These are phyloP conservation scores for Pentalonia nigronervosa DNA, from an alignment of 1,140 invertebrate genomes.

Conservation along the genomic window DNA sequence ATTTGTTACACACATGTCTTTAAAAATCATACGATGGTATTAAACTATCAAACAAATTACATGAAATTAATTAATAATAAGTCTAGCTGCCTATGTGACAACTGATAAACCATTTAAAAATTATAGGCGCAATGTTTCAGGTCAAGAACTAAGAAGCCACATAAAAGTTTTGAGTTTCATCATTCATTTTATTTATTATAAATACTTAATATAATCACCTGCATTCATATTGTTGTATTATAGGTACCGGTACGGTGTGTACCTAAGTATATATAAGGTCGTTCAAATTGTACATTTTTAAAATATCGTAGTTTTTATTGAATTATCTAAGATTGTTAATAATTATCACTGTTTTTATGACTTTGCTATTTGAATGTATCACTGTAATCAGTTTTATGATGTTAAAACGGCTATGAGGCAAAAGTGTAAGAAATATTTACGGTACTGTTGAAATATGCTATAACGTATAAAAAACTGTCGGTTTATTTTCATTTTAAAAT, in stretches of 20 bases:
- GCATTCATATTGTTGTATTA: not conserved
- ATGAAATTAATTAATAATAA: not conserved
- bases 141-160: not conserved
- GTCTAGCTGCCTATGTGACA: not conserved
- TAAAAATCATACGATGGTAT: not conserved
- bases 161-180: conserved; percentile 20
- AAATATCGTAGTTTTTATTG: not conserved
- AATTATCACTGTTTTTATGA: not conserved
- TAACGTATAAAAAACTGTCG: not conserved
- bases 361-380: not conserved
- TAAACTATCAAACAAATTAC: not conserved
- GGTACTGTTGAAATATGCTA: not conserved
- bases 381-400: not conserved
- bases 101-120: not conserved
- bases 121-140: not conserved
- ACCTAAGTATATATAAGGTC: not conserved
- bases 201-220: not conserved
- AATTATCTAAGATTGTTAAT: not conserved
- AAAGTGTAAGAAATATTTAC: not conserved
- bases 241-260: not conserved
- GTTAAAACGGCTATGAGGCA: not conserved
- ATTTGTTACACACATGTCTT: not conserved
- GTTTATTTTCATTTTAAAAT: not conserved
- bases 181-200: not conserved
- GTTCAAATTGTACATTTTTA: not conserved